A percentile compares a stretch with the other conserved stretches of the same genome.
These are phyloP conservation scores for Horisme vitalbata DNA, from an alignment of 2,888 invertebrate species.

Conservation along the genomic window DNA sequence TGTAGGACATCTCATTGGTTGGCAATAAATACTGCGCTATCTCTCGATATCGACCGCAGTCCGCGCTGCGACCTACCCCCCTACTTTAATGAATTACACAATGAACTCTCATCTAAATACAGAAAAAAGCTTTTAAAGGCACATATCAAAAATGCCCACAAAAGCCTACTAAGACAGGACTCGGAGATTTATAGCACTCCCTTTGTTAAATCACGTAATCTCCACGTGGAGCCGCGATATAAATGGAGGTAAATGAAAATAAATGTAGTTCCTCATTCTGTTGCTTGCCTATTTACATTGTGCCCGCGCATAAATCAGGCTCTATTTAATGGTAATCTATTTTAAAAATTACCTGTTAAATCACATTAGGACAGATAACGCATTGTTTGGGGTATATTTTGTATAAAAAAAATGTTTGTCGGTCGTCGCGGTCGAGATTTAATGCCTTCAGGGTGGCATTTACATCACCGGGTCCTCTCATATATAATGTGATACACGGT, in stretches of 20 bases:
- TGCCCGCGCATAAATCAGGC: constrained; percentile 68
- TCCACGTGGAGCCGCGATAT: constrained; percentile 80
- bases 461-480: constrained; percentile 60
- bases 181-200: constrained; percentile 77
- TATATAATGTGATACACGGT: constrained; percentile 42
- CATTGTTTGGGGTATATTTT: constrained; percentile 73
- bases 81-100: constrained; percentile 82
- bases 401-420: constrained; percentile 73
- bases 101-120: constrained; percentile 83
- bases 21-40: constrained; percentile 77
- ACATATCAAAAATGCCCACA: constrained; percentile 83
- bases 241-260: constrained; percentile 82
- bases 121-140: constrained; percentile 84
- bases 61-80: constrained; percentile 72
- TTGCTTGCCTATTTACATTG: constrained; percentile 78
- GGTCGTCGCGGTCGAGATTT: constrained; percentile 66
- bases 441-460: constrained; percentile 77
- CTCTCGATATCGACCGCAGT: constrained; percentile 77
- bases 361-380: constrained; percentile 81
- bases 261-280: constrained; percentile 82
- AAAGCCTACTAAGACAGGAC: constrained; percentile 83
- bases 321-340: constrained; percentile 77
- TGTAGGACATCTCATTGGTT: constrained; percentile 73
- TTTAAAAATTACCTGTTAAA: constrained; percentile 81
- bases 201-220: constrained; percentile 83